phyloP scores from a whole-genome alignment of 2,888 invertebrate species.

The Eupithecia abbreviata region DNA sequence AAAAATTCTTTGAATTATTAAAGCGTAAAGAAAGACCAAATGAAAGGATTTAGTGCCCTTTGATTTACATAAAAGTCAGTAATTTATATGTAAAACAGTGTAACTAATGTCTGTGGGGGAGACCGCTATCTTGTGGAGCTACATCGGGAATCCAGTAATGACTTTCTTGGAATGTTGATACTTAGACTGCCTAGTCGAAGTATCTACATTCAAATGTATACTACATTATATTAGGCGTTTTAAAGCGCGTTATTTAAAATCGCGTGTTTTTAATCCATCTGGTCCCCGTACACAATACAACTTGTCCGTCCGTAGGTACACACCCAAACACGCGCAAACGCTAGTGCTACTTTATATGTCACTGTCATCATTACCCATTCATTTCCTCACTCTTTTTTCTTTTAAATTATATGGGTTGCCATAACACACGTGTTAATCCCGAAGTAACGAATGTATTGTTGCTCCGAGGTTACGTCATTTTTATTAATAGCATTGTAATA shows the following conservation, averaged over 20 bases:
- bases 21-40: background rate
- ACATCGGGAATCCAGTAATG: slow-evolving; percentile 49
- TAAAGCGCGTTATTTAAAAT: background rate
- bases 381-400: no score
- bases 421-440: no score
- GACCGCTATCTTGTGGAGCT: slow-evolving; percentile 31
- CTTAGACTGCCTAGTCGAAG: background rate
- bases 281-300: background rate
- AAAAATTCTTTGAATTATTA: background rate
- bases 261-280: background rate
- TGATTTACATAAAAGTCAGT: slow-evolving; percentile 1
- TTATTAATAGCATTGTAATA: no score
- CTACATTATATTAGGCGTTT: background rate
- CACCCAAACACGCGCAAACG: no score
- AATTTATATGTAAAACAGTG: slow-evolving; percentile 18
- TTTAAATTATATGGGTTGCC: no score
- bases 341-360: no score
- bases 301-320: no score
- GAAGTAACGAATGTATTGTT: no score
- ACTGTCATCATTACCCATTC: no score
- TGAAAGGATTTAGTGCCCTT: slow-evolving; percentile 6
- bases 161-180: slow-evolving; percentile 45
- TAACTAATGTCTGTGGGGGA: slow-evolving; percentile 13
- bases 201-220: no score
- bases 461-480: no score